These are phyloP conservation scores for Pogonocherus hispidulus DNA, from an alignment of 2,888 invertebrate species.

Conservation along the genomic window DNA sequence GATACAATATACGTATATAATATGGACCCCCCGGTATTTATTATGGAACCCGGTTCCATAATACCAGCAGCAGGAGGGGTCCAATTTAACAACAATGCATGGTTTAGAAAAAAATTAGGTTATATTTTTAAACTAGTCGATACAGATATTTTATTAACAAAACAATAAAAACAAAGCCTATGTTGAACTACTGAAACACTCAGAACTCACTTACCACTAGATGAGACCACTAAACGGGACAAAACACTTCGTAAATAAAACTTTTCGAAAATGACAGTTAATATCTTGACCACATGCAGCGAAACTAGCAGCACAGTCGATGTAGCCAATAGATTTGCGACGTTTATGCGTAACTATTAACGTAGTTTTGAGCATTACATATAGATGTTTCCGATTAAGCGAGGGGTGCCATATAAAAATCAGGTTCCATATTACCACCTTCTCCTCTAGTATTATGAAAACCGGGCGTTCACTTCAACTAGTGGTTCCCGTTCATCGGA, in stretches of 20 bases:
- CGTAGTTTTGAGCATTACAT: constrained; percentile 2
- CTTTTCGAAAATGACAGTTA: background rate
- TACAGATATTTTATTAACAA: constrained; percentile 4
- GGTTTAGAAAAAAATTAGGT: constrained; percentile 2
- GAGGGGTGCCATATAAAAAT: too few relatives aligned
- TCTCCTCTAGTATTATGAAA: too few relatives aligned
- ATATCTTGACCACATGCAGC: constrained; percentile 3
- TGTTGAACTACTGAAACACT: constrained; percentile 6
- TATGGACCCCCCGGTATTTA: background rate
- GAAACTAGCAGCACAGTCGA: too few relatives aligned
- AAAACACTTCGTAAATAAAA: too few relatives aligned
- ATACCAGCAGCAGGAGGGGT: constrained; percentile 4
- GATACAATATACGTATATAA: constrained; percentile 6
- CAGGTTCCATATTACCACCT: constrained; percentile 4
- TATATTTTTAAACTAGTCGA: constrained; percentile 4
- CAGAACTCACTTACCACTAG: constrained; percentile 2
- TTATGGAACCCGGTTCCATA: constrained; percentile 6
- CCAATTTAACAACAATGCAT: background rate
- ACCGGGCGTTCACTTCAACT: too few relatives aligned
- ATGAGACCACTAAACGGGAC: background rate
- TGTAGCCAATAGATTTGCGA: too few relatives aligned
- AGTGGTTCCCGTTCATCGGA: too few relatives aligned
- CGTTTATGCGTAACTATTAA: constrained; percentile 4
- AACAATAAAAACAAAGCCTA: constrained; percentile 1
- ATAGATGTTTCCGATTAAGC: background rate